Conservation (phyloP, 2,113 vertebrate genomes). For the Delphinapterus leucas region DNA sequence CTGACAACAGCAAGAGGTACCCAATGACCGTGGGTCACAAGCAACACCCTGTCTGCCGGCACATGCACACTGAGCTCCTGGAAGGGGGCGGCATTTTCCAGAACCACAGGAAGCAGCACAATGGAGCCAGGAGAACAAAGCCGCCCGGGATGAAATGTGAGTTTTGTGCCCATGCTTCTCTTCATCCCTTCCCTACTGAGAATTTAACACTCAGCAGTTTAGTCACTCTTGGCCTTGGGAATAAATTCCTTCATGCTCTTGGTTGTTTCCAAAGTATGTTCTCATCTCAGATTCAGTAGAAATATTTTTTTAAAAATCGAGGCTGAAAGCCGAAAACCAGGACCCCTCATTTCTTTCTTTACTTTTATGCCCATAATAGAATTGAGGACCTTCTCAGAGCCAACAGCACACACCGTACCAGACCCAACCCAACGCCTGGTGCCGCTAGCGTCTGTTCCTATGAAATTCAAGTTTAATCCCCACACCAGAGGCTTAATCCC, state of each 20-base stretch:
- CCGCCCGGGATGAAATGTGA: not conserved
- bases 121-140: conserved; percentile 42
- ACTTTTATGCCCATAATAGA: not conserved
- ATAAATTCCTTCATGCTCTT: conserved; percentile 56
- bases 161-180: not conserved
- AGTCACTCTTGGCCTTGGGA: conserved; percentile 28
- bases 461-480: conserved; percentile 45
- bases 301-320: not conserved
- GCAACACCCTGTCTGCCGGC: not conserved
- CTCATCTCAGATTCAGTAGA: conserved; percentile 51
- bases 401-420: not conserved
- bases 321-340: conserved; percentile 5
- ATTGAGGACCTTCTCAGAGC: not conserved
- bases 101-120: not conserved
- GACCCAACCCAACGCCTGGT: not conserved
- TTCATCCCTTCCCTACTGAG: conserved; percentile 35
- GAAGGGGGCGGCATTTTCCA: not conserved
- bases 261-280: conserved; percentile 55
- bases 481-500: conserved; percentile 38
- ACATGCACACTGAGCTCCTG: not conserved
- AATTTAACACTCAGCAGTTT: conserved; percentile 14
- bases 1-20: conserved; percentile 22
- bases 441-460: not conserved
- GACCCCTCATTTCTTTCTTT: not conserved
- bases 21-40: not conserved